phyloP scores from a whole-genome alignment of 2,797 vertebrate genomes.

The Botia almorhae region DNA sequence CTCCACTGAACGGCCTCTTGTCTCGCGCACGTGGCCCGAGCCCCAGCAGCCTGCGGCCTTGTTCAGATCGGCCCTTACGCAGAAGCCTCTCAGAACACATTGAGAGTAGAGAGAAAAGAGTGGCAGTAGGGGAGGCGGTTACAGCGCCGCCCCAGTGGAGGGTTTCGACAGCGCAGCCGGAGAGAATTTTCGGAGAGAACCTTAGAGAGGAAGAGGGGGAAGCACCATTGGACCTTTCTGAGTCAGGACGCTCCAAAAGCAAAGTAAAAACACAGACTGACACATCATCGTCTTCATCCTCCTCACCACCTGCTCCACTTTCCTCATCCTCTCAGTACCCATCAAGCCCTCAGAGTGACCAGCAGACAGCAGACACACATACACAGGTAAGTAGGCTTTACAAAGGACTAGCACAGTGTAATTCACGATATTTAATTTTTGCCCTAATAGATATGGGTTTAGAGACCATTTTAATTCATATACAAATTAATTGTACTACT shows the following conservation, averaged over 20 bases:
- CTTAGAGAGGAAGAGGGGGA: slow-evolving; percentile 61
- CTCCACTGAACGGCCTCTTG: slow-evolving; percentile 35
- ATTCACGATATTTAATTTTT: too few species aligned
- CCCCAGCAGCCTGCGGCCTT: not conserved
- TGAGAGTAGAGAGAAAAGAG: slow-evolving; percentile 59
- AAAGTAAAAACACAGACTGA: slow-evolving; percentile 55
- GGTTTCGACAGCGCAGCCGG: slow-evolving; percentile 8
- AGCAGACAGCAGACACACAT: slow-evolving; percentile 49
- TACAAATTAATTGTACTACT: too few species aligned
- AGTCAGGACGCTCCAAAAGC: slow-evolving; percentile 67
- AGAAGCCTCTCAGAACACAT: slow-evolving; percentile 56
- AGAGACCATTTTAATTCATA: too few species aligned
- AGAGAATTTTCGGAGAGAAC: slow-evolving; percentile 62
- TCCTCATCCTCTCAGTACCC: slow-evolving; percentile 52
- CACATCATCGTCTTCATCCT: slow-evolving; percentile 52
- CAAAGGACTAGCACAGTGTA: too few species aligned
- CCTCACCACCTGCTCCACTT: slow-evolving; percentile 40
- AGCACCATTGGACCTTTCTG: slow-evolving; percentile 78
- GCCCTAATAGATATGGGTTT: too few species aligned
- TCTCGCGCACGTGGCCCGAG: slow-evolving; percentile 33
- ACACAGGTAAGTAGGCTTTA: slow-evolving; percentile 61
- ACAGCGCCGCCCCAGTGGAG: not conserved
- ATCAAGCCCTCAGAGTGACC: slow-evolving; percentile 56
- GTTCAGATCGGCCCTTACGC: not conserved
- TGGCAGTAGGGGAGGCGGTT: slow-evolving; percentile 39